Base-by-base conservation (phyloP, 1,140 invertebrate species). In the Pogonomyrmex barbatus region DNA sequence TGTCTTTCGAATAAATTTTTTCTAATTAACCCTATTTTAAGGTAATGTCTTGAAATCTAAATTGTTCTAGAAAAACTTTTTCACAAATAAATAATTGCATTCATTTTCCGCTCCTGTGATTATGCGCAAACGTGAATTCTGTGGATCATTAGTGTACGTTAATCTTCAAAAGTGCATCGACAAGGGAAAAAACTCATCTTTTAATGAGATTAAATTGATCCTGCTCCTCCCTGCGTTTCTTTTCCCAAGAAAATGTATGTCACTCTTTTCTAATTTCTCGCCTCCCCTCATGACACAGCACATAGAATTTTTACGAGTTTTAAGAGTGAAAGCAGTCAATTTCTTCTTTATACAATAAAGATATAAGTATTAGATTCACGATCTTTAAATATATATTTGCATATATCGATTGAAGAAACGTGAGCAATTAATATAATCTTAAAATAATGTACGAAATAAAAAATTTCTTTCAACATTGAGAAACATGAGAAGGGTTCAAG, bases 111-210 rank as follows among this genome's bases (percentile, higher is more conserved):
- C 54, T 47, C 1, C 50, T 47, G 24, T 4, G 24, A 50, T 83
- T 68, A 73, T 45, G n/a, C 50, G 33, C 30, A 24, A 60, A 73
- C 54, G 52, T 58, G 65, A 86, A 83, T 82, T 82, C 24, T 68
- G 47, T 86, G 85, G 87, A 56, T 88, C 87, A 79, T 88, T 88
- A 79, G 62, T 24, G 36, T 87, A 52, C 67, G 65, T 71, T 87
- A 87, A 87, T 86, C 87, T 54, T 54, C 14, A 71, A 62, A 88
- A 88, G 73, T 86, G 67, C 73, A 86, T 79, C 70, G 54, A 65
- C 17, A 39, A 42, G 54, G 86, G 83, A 42, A 71, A 24, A 50
- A 62, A 60, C 54, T 78, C 56, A 63, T 63, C 65, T 65, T 86
- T 71, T 86, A 79, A 88, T 76, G 50, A 86, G 52, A 88, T 88